These are phyloP conservation scores for Drosophila recens DNA, from an alignment of 2,888 invertebrate genomes.

Conservation along the genomic window DNA sequence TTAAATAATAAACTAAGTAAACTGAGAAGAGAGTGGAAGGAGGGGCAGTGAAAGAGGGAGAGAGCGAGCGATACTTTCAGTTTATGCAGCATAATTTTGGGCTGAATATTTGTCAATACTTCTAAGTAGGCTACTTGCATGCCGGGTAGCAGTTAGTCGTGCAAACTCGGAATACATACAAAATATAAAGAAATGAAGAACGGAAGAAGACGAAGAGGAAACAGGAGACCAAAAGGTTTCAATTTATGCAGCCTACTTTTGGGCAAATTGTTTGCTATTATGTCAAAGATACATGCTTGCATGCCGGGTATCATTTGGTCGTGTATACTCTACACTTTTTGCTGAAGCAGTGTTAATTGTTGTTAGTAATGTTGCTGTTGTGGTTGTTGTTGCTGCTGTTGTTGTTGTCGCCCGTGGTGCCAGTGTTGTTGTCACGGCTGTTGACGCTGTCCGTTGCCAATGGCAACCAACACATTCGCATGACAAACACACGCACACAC, in stretches of 20 bases:
- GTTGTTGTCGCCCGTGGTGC: slow-evolving; percentile 21
- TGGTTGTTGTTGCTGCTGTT: slow-evolving; percentile 21
- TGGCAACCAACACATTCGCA: slow-evolving; percentile 70
- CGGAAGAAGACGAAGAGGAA: background rate
- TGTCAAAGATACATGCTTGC: background rate
- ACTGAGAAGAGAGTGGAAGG: background rate
- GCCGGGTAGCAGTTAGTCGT: background rate
- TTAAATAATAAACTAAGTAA: slow-evolving; percentile 14
- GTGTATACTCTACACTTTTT: background rate
- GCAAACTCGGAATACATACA: too few relatives aligned
- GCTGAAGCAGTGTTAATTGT: slow-evolving; percentile 18
- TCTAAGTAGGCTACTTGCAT: background rate
- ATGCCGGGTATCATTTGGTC: background rate
- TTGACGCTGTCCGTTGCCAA: slow-evolving; percentile 71
- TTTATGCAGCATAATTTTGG: background rate
- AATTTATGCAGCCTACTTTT: slow-evolving; percentile 19
- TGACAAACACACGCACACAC: slow-evolving; percentile 51
- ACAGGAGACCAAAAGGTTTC: background rate
- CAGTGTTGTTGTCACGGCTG: slow-evolving; percentile 71
- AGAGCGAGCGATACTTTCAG: background rate
- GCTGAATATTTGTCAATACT: background rate
- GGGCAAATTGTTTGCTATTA: background rate
- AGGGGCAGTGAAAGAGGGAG: background rate
- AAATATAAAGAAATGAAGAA: background rate
- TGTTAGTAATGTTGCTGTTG: slow-evolving; percentile 4